Base-by-base conservation (phyloP, 2,113 vertebrate genomes). In the Tragelaphus imberbis region DNA sequence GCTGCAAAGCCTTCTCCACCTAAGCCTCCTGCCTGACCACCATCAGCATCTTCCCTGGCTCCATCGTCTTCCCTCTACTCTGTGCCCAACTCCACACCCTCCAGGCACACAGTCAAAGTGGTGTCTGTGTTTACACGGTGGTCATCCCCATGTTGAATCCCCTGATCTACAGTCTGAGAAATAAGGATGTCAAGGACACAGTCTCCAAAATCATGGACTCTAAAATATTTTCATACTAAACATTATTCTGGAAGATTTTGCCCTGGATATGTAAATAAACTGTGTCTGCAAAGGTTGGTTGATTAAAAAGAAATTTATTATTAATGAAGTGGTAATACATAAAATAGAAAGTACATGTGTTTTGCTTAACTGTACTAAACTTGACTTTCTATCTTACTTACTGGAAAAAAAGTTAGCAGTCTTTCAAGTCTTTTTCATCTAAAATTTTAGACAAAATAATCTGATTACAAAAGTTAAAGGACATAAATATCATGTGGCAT, bases 121-220 rank as follows among this genome's bases (percentile, higher is more conserved):
- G 27, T 0, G 0, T 61, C 59, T 61, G 59, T 13, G 27, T 30
- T 30, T 61, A 28, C 59, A 61, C 0, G 11, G 27, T 1, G 12
- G 27, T 61, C 28, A 14, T 28, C 5, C 27, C 59, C 59, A 61
- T 61, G 28, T 61, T 61, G 59, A 30, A 61, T 61, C 11, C 27
- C 59, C 59, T 61, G 27, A 13, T 61, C 59, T 6, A 14, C 59
- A 61, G 11, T 30, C 59, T 61, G 59, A 61, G 12, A 61, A 61
- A 61, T 28, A 30, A 61, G 59, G 59, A 61, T 61, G 61, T 88
- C 28, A 68, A 68, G 21, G 47, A 88, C 6, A 81, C 88, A 12
- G 44, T 91, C 25, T n/a, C 36, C 36, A 97, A 91, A 25, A 15
- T 88, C 28, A 61, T 68, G 40, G 15, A 11, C 30, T 84, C 28